Percentiles rank a stretch among this genome's conserved stretches.
phyloP scores from a whole-genome alignment of 2,797 vertebrate genomes.

The Rhynchonycteris naso region DNA sequence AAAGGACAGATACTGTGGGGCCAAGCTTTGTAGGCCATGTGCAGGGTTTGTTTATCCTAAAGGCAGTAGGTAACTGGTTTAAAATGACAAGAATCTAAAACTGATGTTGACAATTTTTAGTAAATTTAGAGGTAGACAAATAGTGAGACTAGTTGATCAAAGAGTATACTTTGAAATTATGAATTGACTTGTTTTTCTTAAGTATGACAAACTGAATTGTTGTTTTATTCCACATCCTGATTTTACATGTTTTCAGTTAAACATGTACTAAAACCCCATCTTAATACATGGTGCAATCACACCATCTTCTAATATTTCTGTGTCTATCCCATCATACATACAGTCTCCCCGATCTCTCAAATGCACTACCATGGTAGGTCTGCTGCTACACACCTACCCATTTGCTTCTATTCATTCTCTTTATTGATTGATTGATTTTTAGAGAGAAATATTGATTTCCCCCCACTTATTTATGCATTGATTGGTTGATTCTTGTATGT shows the following conservation, averaged over 20 bases:
- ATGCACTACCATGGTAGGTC: background rate
- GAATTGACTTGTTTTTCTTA: conserved; percentile 35
- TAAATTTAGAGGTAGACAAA: conserved; percentile 23
- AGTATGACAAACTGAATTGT: background rate
- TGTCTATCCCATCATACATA: background rate
- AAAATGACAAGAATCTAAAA: conserved; percentile 12
- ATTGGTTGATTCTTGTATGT: too few relatives aligned
- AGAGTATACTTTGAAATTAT: conserved; percentile 39
- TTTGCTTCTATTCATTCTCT: background rate
- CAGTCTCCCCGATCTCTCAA: background rate
- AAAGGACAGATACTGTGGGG: background rate
- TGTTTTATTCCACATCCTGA: background rate
- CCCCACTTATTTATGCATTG: too few relatives aligned
- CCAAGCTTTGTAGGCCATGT: background rate
- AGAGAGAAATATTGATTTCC: too few relatives aligned
- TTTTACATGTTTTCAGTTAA: conserved; percentile 6
- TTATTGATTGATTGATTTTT: too few relatives aligned
- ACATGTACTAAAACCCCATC: conserved; percentile 8
- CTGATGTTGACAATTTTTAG: background rate
- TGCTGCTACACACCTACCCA: background rate
- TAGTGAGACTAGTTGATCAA: background rate
- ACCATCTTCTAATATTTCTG: background rate
- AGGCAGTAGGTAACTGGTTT: background rate
- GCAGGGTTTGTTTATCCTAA: conserved; percentile 33
- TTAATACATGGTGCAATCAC: background rate